Evolutionary conservation across 2,888 invertebrate species (phyloP).

Genomic region (Phyllotreta cruciferae): DNA sequence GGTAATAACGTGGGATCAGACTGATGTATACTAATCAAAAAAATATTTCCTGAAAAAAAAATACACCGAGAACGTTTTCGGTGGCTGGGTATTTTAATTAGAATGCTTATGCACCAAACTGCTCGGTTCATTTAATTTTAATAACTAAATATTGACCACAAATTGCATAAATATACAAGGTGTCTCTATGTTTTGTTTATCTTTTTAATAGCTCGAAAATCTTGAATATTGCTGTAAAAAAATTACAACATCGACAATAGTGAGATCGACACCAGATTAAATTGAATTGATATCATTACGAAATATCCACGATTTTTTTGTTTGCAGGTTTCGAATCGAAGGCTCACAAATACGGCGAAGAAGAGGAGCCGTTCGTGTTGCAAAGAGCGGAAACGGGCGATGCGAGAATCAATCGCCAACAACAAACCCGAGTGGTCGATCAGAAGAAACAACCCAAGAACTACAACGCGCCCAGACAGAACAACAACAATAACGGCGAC

Average conservation of each 20-base stretch:
- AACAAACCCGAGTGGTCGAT: slow-evolving; percentile 57
- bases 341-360: slow-evolving; percentile 69
- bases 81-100: neutral
- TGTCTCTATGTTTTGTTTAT: too few relatives aligned
- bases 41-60: slow-evolving; percentile 22
- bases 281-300: neutral
- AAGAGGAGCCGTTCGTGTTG: slow-evolving; percentile 75
- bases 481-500: slow-evolving; percentile 50
- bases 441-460: slow-evolving; percentile 54
- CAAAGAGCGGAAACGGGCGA: slow-evolving; percentile 76
- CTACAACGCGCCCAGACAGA: slow-evolving; percentile 48
- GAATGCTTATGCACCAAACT: neutral
- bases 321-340: slow-evolving; percentile 69
- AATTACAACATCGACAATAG: too few relatives aligned
- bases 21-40: slow-evolving; percentile 29
- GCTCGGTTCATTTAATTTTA: neutral
- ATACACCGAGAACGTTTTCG: slow-evolving; percentile 13
- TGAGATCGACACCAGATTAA: too few relatives aligned
- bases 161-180: too few relatives aligned
- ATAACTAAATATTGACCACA: too few relatives aligned
- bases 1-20: slow-evolving; percentile 37
- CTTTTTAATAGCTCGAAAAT: too few relatives aligned
- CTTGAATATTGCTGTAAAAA: too few relatives aligned
- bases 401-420: slow-evolving; percentile 57
- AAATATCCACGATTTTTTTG: slow-evolving; percentile 1